Evolutionary conservation across 2,113 vertebrate species (phyloP), one percentile per base, ranked within the genome.

Genomic region (Epinephelus moara): DNA sequence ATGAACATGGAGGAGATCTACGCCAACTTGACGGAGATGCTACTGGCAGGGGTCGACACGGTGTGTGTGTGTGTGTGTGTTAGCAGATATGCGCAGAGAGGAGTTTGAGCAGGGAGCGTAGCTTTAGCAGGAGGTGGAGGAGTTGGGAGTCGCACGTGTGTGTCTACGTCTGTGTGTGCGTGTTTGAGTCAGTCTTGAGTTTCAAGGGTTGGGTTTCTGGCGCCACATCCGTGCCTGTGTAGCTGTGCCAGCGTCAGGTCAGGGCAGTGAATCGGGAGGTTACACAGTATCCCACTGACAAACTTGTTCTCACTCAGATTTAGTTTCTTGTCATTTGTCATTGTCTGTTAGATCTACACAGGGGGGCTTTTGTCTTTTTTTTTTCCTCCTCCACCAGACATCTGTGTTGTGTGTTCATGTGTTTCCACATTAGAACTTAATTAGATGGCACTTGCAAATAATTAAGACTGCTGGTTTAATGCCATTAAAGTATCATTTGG

Each of bases 21-120:
- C 0, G 98, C 98, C 86, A 99, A 98, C 55, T 92, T 96, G 89
- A 97, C 98, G 0, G 97, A 99, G 94, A 97, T 99, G 97, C 96
- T 99, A 10, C 94, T 99, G 91, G 97, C 98, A 1, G 97, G 98
- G 2, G 97, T 99, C 0, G 97, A 99, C 92, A 98, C 97, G 86
- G 97, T 97, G 93, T 62, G 89, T 88, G 69, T 84, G 67, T 81
- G 27, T 84, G 17, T 68, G 37, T 69, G 23, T 50, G 33, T 37
- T 37, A 37, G 33, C 6, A 37, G 6, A 70, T 60, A 42, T 61
- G 27, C 60, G 55, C 42, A 57, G 27, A 27, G 59, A 9, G 56
- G 25, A 11, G 10, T 47, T 13, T 14, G 13, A 60, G 45, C 21
- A 52, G 64, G 6, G 27, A 72, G 55, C 57, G 40, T 52, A 42